Evolutionary conservation across 2,113 vertebrate species (phyloP).

Genomic region (Anhinga anhinga): DNA sequence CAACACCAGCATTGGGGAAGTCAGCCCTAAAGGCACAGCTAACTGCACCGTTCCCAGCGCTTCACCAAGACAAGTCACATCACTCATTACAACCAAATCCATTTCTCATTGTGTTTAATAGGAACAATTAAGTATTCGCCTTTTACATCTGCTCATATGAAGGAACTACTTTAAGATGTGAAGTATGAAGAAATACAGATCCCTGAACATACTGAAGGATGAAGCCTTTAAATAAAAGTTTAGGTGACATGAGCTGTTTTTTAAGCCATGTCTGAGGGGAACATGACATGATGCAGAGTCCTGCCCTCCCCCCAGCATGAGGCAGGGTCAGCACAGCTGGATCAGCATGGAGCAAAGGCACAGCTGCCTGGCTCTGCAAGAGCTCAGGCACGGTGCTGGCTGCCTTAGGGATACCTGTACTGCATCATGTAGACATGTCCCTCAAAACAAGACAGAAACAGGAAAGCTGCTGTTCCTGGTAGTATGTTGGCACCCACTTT

Average conservation of each 20-base stretch:
- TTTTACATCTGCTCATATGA: constrained; percentile 18
- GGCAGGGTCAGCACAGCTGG: background rate
- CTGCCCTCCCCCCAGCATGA: background rate
- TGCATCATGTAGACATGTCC: background rate
- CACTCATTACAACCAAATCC: background rate
- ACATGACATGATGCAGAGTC: background rate
- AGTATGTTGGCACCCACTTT: background rate
- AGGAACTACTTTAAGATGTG: background rate
- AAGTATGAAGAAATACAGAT: background rate
- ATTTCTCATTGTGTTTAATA: constrained; percentile 50
- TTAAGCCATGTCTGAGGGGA: background rate
- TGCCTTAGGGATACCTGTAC: background rate
- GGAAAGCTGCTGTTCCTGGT: background rate
- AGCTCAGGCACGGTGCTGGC: background rate
- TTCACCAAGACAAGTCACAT: background rate
- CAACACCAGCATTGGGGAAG: background rate
- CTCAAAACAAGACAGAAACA: background rate
- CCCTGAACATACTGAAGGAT: background rate
- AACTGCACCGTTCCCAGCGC: rapidly evolving
- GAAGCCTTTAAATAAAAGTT: background rate
- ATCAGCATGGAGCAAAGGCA: background rate
- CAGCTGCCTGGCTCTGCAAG: background rate
- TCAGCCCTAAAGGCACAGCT: background rate
- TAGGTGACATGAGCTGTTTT: background rate
- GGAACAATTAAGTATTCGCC: background rate